These are phyloP conservation scores for Trichomycterus rosablanca DNA, from an alignment of 2,113 vertebrate genomes.

Conservation along the genomic window DNA sequence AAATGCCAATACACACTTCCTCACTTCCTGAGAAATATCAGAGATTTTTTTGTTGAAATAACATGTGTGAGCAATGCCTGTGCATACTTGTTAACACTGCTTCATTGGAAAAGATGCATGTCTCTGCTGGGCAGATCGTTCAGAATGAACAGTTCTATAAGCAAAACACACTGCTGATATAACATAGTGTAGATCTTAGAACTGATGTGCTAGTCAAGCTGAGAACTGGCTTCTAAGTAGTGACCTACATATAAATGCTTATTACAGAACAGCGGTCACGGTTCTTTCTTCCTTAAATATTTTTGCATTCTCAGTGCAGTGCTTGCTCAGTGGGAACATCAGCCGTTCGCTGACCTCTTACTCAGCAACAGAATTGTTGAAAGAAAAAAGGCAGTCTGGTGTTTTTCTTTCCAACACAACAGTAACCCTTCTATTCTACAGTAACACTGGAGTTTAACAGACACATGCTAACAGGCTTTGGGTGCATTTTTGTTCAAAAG, in stretches of 20 bases:
- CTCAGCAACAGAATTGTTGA: constrained; percentile 10
- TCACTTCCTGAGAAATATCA: not conserved
- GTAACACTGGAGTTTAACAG: not conserved
- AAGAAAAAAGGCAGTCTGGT: not conserved
- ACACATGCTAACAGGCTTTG: not conserved
- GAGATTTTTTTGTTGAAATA: not conserved
- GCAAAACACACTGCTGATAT: not conserved
- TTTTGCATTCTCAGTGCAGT: constrained; percentile 11
- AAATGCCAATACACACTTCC: no score
- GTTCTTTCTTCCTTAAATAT: not conserved
- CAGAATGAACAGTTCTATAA: not conserved
- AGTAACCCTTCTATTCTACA: not conserved
- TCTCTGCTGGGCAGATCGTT: not conserved
- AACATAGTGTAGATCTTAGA: not conserved
- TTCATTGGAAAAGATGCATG: not conserved
- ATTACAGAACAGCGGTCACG: constrained; percentile 1
- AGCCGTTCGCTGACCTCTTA: constrained; percentile 15
- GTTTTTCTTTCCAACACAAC: not conserved
- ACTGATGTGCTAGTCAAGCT: not conserved
- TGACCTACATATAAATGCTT: not conserved
- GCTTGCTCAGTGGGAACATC: constrained; percentile 13
- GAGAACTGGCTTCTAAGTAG: not conserved
- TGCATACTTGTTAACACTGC: not conserved
- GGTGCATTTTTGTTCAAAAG: not conserved
- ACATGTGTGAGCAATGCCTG: no score